Conservation (phyloP, 2,797 vertebrate genomes). For the Botia kubotai region DNA sequence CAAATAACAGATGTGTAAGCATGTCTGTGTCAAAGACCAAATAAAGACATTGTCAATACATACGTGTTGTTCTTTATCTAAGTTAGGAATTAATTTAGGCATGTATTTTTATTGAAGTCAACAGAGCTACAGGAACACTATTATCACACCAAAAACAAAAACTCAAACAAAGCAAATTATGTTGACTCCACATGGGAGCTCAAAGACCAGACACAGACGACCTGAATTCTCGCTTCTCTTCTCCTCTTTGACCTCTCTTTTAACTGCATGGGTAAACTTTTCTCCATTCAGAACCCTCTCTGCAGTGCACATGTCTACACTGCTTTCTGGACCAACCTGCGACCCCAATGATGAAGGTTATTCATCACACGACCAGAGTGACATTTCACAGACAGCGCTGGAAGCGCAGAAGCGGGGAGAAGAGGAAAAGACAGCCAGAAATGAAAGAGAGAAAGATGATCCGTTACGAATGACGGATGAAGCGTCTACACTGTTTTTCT, state of each 20-base stretch:
- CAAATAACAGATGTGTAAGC: too few relatives aligned
- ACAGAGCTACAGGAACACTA: too few relatives aligned
- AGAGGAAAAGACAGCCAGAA: background rate
- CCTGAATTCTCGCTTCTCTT: constrained; percentile 81
- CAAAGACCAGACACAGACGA: constrained; percentile 58
- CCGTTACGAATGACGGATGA: constrained; percentile 70
- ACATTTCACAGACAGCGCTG: constrained; percentile 36
- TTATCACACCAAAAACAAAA: too few relatives aligned
- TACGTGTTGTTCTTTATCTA: too few relatives aligned
- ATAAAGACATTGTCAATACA: too few relatives aligned
- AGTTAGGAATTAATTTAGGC: too few relatives aligned
- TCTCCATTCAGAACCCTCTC: constrained; percentile 63
- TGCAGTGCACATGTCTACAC: constrained; percentile 43
- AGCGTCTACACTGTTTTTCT: constrained; percentile 43
- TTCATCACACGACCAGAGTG: constrained; percentile 16
- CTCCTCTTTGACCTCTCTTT: constrained; percentile 71
- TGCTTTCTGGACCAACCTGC: constrained; percentile 60
- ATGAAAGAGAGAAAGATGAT: constrained; percentile 2
- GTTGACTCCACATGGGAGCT: background rate
- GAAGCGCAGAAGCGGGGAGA: constrained; percentile 9
- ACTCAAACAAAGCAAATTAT: background rate
- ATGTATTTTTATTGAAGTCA: too few relatives aligned
- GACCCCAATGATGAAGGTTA: constrained; percentile 39
- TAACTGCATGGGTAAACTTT: constrained; percentile 61
- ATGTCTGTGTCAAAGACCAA: too few relatives aligned